These are phyloP conservation scores for Melolontha melolontha DNA, from an alignment of 2,888 invertebrate species.

Conservation along the genomic window DNA sequence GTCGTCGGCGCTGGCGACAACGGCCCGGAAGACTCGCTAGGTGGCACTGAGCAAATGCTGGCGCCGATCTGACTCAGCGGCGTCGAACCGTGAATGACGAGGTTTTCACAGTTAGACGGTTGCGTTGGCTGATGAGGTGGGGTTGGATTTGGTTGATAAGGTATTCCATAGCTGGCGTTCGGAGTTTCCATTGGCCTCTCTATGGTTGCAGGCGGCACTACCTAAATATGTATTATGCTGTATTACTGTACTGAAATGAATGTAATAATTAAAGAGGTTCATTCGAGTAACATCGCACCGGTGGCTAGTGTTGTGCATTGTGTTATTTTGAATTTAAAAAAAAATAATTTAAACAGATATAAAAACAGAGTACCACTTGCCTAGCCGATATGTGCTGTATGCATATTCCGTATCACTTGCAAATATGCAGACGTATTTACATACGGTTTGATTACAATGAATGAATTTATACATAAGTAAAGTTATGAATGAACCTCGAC, in stretches of 20 bases:
- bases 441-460: too few relatives aligned
- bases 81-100: conserved; percentile 84
- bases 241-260: not conserved
- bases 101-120: conserved; percentile 63
- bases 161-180: conserved; percentile 56
- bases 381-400: too few relatives aligned
- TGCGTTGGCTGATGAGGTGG: conserved; percentile 64
- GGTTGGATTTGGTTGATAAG: conserved; percentile 57
- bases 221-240: conserved; percentile 46
- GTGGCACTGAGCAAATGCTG: conserved; percentile 72
- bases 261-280: not conserved
- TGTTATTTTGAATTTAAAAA: too few relatives aligned
- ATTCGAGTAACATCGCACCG: too few relatives aligned
- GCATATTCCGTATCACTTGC: too few relatives aligned
- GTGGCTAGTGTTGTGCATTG: too few relatives aligned
- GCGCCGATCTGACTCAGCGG: conserved; percentile 81
- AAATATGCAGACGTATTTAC: too few relatives aligned
- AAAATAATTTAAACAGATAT: too few relatives aligned
- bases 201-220: conserved; percentile 59
- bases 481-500: too few relatives aligned
- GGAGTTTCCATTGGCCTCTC: conserved; percentile 56
- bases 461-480: too few relatives aligned
- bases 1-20: conserved; percentile 73
- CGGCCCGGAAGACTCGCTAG: conserved; percentile 69
- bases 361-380: too few relatives aligned